Evolutionary conservation across 2,797 vertebrate genomes (phyloP), one percentile per base, ranked within the genome.

Genomic region (Halcyon badia): DNA sequence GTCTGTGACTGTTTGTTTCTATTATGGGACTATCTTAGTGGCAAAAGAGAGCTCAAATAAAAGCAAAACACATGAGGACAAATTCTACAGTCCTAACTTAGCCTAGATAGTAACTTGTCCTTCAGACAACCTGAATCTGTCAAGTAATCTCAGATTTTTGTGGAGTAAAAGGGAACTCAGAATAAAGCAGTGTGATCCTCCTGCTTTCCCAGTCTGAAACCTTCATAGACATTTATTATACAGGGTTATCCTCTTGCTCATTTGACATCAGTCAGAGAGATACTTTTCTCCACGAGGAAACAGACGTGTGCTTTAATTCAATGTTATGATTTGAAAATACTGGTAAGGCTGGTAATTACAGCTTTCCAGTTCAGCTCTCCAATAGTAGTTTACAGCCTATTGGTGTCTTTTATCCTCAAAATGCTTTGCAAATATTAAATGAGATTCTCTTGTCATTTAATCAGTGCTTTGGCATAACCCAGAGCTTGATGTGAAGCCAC

Each of bases 1-100:
- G 10, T 64, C 66, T 83, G n/a, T 81, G 86, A 73, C 44, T 91
- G 62, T 62, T 92, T 82, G 39, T 72, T 92, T 90, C 70, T 94
- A 37, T 91, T 91, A 69, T 10, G 6, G 54, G 35, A 49, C 73
- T 79, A 20, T 44, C 35, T 66, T 70, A 65, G 28, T 51, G 65
- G 49, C 4, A 14, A 49, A 70, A 65, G 81, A 78, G n/a, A 88
- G 18, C 33, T 83, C 48, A 30, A 94, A 56, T 81, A 69, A 86
- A 91, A 70, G 5, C 39, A 28, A 78, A 25, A 7, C 35, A 21
- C 1, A 1, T 54, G 71, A 68, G 18, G 30, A 73, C 44, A 80
- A 89, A 64, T 83, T 87, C 81, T 65, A 14, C 19, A 73, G 35
- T 44, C 14, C 35, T 21, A 51, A 30, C 9, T 87, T 87, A n/a